These are phyloP conservation scores for Tuberolachnus salignus DNA, from an alignment of 2,888 invertebrate species.

Conservation along the genomic window DNA sequence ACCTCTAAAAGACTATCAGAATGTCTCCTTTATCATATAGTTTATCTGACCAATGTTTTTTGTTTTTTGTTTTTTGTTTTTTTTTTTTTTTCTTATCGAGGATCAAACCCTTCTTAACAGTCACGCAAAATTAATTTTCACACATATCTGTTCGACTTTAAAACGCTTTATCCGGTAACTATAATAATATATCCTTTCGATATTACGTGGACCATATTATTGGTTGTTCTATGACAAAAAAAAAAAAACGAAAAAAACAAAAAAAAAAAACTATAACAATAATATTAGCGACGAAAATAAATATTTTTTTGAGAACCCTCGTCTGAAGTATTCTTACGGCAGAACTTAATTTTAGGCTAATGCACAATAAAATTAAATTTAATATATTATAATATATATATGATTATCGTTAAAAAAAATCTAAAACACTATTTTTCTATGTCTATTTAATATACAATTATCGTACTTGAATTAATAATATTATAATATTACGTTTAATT, in stretches of 20 bases:
- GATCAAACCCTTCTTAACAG: not conserved
- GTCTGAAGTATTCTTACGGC: conserved; percentile 30
- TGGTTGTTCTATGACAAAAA: conserved; percentile 5
- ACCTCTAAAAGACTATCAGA: conserved; percentile 65
- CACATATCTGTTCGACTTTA: conserved; percentile 33
- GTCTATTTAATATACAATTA: conserved; percentile 16
- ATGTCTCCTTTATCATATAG: conserved; percentile 17
- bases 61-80: too few species aligned
- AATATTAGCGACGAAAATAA: not conserved
- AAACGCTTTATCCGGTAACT: conserved; percentile 30
- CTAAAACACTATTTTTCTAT: conserved; percentile 55
- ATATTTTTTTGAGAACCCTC: conserved; percentile 34
- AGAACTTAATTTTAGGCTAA: conserved; percentile 34
- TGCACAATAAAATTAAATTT: conserved; percentile 34
- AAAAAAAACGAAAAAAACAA: too few species aligned
- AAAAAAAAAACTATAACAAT: not conserved
- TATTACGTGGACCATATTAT: conserved; percentile 26
- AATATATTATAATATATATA: conserved; percentile 18
- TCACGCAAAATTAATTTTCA: conserved; percentile 7
- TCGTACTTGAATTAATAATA: conserved; percentile 50
- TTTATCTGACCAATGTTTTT: conserved; percentile 21
- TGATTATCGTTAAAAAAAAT: conserved; percentile 43
- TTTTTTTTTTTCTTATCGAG: conserved; percentile 14
- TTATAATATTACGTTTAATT: conserved; percentile 14
- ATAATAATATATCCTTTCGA: not conserved